Evolutionary conservation across 53 echinoderm and acorn worm genomes (phyloP), one percentile per base, ranked within the genome.

Genomic region (Temnopleurus reevesii): DNA sequence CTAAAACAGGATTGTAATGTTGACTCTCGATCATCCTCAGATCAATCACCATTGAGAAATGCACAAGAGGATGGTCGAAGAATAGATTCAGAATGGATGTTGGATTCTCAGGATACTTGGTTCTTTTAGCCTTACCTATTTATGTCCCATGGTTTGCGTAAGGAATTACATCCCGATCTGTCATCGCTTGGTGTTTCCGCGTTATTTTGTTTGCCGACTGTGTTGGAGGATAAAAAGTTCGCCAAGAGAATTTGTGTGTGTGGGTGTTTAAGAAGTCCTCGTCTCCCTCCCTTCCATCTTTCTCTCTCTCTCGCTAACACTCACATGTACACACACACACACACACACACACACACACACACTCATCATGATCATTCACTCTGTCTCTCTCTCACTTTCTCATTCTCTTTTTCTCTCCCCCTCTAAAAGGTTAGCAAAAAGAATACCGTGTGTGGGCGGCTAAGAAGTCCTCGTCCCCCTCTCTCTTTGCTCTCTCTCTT

Each of bases 21-120:
- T 71, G 71, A 71, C 71, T 41, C 41, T 1, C 41, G 12, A 0
- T 19, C n/a, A 43, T 71, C 71, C 41, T 41, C 43, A 41, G n/a
- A 71, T 71, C 71, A 71, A 71, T 71, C 71, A 71, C 71, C n/a
- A 43, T 4, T 30, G 43, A 1, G 71, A 21, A 71, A n/a, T 38
- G 19, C 71, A 71, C n/a, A n/a, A 71, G n/a, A 38, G 71, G 41
- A 71, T 71, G 43, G n/a, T 71, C 71, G 41, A 71, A 71, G 36
- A 71, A 71, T 71, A 71, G 71, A 71, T 71, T 43, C 21, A 71
- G 43, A n/a, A 71, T 71, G 41, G 36, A 63, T 63, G 63, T 2
- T 13, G 15, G 33, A 33, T 3, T 33, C 12, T 31, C 9, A 1
- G 33, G 3, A 18, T 63, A 31, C 63, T 33, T 13, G 15, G 63